phyloP scores from a whole-genome alignment of 2,888 invertebrate species.

The Acronicta alni region DNA sequence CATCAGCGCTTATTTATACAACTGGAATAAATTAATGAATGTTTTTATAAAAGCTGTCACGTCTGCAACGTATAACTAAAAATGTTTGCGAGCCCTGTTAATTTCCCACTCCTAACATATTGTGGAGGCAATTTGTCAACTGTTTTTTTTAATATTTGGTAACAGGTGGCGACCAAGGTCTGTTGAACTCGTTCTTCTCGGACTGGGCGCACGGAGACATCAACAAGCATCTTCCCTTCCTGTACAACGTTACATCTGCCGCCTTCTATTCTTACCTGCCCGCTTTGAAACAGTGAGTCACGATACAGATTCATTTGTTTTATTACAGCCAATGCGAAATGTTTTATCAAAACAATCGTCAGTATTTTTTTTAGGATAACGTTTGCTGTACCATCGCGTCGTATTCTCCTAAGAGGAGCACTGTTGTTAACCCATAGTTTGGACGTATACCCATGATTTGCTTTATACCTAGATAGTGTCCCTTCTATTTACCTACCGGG shows the following conservation, averaged over 20 bases:
- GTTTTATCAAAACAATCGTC: too few species aligned
- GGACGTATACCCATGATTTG: too few species aligned
- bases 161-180: constrained; percentile 97
- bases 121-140: constrained; percentile 29
- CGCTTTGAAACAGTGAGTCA: constrained; percentile 97
- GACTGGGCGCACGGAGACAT: constrained; percentile 98
- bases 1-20: constrained; percentile 14
- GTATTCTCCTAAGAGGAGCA: too few species aligned
- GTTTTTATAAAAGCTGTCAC: constrained; percentile 23
- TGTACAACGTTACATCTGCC: constrained; percentile 99
- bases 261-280: constrained; percentile 99
- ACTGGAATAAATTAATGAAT: constrained; percentile 33
- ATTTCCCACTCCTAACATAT: constrained; percentile 5
- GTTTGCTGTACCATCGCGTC: too few species aligned
- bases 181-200: constrained; percentile 97
- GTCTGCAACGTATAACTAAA: constrained; percentile 4
- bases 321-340: not conserved
- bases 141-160: constrained; percentile 17
- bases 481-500: too few species aligned
- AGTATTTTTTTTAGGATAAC: too few species aligned
- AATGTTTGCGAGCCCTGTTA: constrained; percentile 14
- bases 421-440: too few species aligned
- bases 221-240: constrained; percentile 97
- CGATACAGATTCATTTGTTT: not conserved
- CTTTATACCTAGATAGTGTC: too few species aligned